phyloP scores from a whole-genome alignment of 2,113 vertebrate genomes.

The Indri indri region DNA sequence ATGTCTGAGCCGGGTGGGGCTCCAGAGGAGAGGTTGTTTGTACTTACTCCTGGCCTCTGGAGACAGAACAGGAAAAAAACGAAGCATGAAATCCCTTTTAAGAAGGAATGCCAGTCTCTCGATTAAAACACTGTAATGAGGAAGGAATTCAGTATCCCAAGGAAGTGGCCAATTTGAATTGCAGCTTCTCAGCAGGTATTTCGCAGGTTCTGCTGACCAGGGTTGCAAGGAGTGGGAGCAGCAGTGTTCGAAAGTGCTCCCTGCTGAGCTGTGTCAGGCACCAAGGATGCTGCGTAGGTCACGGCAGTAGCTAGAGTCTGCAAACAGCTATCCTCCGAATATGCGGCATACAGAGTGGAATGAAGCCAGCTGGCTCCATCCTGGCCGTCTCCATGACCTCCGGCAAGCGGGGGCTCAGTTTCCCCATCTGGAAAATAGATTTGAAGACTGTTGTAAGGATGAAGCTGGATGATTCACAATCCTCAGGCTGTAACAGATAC shows the following conservation, averaged over 20 bases:
- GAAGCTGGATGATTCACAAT: too few relatives aligned
- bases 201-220: background rate
- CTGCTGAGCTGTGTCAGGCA: background rate
- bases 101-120: conserved; percentile 49
- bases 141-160: background rate
- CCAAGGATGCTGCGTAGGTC: background rate
- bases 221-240: background rate
- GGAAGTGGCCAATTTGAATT: background rate
- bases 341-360: accelerated
- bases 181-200: background rate
- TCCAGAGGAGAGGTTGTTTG: conserved; percentile 69
- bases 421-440: background rate
- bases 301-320: background rate
- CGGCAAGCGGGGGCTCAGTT: background rate
- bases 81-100: conserved; percentile 73
- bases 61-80: conserved; percentile 63
- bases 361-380: background rate
- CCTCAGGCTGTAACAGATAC: background rate
- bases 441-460: background rate
- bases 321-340: background rate
- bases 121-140: conserved; percentile 35
- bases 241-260: background rate
- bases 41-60: conserved; percentile 48
- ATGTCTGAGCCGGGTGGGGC: conserved; percentile 77
- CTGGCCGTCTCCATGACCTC: background rate